These are phyloP conservation scores for Brachionus paranguensis DNA, from an alignment of 1,140 invertebrate species.

Conservation along the genomic window DNA sequence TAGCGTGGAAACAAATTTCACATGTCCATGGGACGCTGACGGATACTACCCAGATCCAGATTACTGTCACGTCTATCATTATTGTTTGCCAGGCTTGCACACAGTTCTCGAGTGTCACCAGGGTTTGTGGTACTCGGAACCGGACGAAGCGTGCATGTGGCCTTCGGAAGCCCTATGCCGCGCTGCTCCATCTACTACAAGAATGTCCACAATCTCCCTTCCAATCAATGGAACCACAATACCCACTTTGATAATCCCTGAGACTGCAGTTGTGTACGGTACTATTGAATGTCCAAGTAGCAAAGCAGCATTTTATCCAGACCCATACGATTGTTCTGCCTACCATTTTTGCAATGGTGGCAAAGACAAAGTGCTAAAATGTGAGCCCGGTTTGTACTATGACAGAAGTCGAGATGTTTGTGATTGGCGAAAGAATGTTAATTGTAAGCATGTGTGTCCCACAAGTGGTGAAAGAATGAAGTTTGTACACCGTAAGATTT, in stretches of 20 bases:
- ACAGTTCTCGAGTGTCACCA: background rate
- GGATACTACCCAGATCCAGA: background rate
- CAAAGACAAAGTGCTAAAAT: slow-evolving; percentile 35
- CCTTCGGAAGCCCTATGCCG: background rate
- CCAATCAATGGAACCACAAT: background rate
- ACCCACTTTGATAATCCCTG: background rate
- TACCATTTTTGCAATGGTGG: slow-evolving; percentile 40
- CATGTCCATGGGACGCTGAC: slow-evolving; percentile 26
- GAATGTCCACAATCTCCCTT: background rate
- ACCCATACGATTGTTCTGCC: slow-evolving; percentile 39
- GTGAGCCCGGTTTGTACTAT: slow-evolving; percentile 37
- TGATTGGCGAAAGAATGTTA: slow-evolving; percentile 35
- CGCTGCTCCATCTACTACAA: background rate
- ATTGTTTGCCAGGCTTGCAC: background rate
- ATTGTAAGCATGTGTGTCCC: slow-evolving; percentile 36
- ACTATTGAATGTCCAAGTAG: slow-evolving; percentile 14
- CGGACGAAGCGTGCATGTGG: background rate
- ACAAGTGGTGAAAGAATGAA: slow-evolving; percentile 30
- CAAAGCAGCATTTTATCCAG: background rate
- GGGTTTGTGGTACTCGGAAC: slow-evolving; percentile 32
- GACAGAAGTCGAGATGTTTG: slow-evolving; percentile 36
- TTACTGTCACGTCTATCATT: slow-evolving; percentile 9
- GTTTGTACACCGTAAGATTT: slow-evolving; percentile 38
- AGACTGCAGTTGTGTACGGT: slow-evolving; percentile 15
- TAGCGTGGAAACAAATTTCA: slow-evolving; percentile 26